These are phyloP conservation scores for Ammodytes dubius DNA, from an alignment of 2,113 vertebrate species.

Conservation along the genomic window DNA sequence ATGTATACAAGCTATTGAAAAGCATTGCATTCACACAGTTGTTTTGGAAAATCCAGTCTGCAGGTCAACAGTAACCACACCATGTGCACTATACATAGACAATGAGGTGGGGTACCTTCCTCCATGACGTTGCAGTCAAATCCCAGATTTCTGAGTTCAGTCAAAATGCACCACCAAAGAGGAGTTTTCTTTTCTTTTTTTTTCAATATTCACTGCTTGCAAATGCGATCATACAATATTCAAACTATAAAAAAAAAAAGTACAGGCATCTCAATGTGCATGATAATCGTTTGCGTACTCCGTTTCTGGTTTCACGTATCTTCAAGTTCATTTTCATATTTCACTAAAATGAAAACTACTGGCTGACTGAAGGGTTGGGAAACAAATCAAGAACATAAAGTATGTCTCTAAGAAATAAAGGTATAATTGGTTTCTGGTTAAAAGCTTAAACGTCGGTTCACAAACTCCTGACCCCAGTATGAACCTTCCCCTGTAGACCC, in stretches of 20 bases:
- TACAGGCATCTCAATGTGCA: not conserved
- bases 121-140: not conserved
- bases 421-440: not conserved
- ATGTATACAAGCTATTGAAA: not conserved
- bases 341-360: not conserved
- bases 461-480: not conserved
- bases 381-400: accelerated
- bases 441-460: not conserved
- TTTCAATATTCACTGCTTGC: not conserved
- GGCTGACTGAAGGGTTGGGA: not conserved
- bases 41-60: not conserved
- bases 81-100: not conserved
- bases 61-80: not conserved
- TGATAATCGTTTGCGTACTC: not conserved
- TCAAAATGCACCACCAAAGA: not conserved
- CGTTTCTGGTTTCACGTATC: conserved; percentile 20
- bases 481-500: not conserved
- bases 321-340: conserved; percentile 17
- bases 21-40: not conserved
- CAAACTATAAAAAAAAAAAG: not conserved
- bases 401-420: not conserved
- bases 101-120: not conserved
- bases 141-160: not conserved
- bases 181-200: not conserved
- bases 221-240: not conserved